Evolutionary conservation across 2,113 vertebrate species (phyloP), one percentile per base, ranked within the genome.

Genomic region (Lophochroa leadbeateri): DNA sequence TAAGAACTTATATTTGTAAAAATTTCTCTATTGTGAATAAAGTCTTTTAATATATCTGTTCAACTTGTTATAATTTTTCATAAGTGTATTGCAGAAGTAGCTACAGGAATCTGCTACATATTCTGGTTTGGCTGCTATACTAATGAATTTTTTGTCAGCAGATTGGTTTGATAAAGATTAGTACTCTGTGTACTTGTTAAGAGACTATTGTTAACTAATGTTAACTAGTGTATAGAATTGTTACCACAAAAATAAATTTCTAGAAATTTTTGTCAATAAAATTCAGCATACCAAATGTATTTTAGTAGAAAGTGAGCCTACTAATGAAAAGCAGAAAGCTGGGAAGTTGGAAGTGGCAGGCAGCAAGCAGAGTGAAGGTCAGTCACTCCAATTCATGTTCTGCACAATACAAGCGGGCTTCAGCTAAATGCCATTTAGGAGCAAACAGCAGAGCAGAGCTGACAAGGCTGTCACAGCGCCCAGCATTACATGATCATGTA

Each of bases 1-100:
- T 99, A 99, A 99, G 98, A 99, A 99, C 98, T 94, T 99, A 99
- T 99, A 99, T 99, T 99, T 99, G 99, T 99, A 99, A 99, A 97
- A 98, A 99, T 98, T 99, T 99, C 98, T 98, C 98, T 99, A 99
- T 99, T 99, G 99, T 99, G 99, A 99, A 99, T 99, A 99, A 99
- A 98, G 98, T 98, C 98, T 99, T 99, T 99, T 99, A 99, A 98
- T 99, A 99, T 98, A 98, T 96, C 96, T 97, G 94, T 96, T 98
- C 92, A 96, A 90, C 81, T 93, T 84, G 89, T 94, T 91, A 28
- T 28, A 35, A 7, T 95, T 95, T 96, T 93, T 93, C 50, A 39
- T 91, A 46, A 11, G 1, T 55, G 43, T 74, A 11, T 76, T 75
- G 10, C 75, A 88, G 79, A 90, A 79, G 82, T 82, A 47, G 47